A percentile compares a stretch with the other conserved stretches of the same genome.
These are phyloP conservation scores for Phymatocera aterrima DNA, from an alignment of 2,888 invertebrate species.

Conservation along the genomic window DNA sequence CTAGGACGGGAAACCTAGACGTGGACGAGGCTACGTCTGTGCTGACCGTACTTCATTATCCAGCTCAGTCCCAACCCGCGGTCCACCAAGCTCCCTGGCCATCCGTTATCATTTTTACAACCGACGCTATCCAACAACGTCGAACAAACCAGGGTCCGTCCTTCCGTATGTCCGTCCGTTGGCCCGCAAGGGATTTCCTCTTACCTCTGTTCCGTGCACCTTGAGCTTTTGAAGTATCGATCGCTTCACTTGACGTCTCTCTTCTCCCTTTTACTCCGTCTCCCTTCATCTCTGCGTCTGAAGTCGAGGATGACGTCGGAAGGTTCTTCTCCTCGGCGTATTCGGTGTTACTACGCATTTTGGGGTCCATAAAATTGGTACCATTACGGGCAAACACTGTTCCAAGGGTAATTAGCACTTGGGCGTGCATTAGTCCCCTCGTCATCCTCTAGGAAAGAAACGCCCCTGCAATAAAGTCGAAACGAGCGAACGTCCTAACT, in stretches of 20 bases:
- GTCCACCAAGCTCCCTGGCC: slow-evolving; percentile 62
- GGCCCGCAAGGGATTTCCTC: slow-evolving; percentile 40
- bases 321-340: slow-evolving; percentile 9
- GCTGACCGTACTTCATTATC: slow-evolving; percentile 75
- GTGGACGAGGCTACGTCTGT: slow-evolving; percentile 50
- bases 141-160: slow-evolving; percentile 65
- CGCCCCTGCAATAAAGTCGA: slow-evolving; percentile 69
- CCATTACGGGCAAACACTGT: slow-evolving; percentile 66
- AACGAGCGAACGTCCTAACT: slow-evolving; percentile 63
- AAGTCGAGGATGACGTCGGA: neutral
- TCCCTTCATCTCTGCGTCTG: neutral
- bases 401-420: slow-evolving; percentile 71
- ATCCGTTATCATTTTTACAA: slow-evolving; percentile 75
- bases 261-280: neutral
- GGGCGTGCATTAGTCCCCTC: slow-evolving; percentile 69
- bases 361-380: slow-evolving; percentile 66
- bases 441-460: slow-evolving; percentile 53
- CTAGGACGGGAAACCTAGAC: slow-evolving; percentile 37
- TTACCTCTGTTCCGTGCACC: slow-evolving; percentile 36
- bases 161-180: slow-evolving; percentile 21
- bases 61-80: slow-evolving; percentile 64
- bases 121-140: slow-evolving; percentile 75
- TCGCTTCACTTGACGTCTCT: neutral
- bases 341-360: slow-evolving; percentile 25
- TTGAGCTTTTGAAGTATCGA: slow-evolving; percentile 46